phyloP scores from a whole-genome alignment of 1,140 invertebrate genomes.

The Drosophila elegans region DNA sequence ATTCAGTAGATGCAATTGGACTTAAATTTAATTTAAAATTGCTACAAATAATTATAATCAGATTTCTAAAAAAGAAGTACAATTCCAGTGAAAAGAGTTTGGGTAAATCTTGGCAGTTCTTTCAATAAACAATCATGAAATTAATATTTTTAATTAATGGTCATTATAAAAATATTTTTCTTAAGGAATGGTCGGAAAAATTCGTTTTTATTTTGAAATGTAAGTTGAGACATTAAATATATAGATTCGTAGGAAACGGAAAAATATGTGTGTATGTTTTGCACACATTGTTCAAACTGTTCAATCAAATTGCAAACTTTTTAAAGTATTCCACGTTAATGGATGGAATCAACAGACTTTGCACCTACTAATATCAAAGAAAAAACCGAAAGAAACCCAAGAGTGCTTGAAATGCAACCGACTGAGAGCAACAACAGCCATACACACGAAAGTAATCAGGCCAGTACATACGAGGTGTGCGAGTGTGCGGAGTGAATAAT shows the following conservation, averaged over 20 bases:
- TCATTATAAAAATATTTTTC: neutral
- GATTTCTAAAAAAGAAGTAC: too few relatives aligned
- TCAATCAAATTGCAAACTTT: neutral
- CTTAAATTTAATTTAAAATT: too few relatives aligned
- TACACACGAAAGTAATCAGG: conserved; percentile 4
- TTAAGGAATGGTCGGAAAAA: neutral
- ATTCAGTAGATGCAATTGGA: neutral
- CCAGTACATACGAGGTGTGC: conserved; percentile 15
- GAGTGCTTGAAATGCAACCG: conserved; percentile 24
- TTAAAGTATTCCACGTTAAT: neutral
- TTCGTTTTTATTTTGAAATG: too few relatives aligned
- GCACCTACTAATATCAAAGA: conserved; percentile 10
- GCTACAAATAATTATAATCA: too few relatives aligned
- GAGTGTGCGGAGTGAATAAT: conserved; percentile 69
- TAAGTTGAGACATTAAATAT: too few relatives aligned
- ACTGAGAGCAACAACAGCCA: conserved; percentile 26
- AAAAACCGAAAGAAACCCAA: conserved; percentile 8
- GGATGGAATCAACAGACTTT: conserved; percentile 11
- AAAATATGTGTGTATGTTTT: neutral
- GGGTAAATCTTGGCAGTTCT: too few relatives aligned
- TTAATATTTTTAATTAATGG: too few relatives aligned
- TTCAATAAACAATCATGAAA: too few relatives aligned
- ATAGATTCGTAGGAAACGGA: neutral
- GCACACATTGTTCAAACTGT: neutral
- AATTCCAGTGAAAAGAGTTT: too few relatives aligned